Conservation (phyloP, 2,888 invertebrate species). For the Callosobruchus maculatus region DNA sequence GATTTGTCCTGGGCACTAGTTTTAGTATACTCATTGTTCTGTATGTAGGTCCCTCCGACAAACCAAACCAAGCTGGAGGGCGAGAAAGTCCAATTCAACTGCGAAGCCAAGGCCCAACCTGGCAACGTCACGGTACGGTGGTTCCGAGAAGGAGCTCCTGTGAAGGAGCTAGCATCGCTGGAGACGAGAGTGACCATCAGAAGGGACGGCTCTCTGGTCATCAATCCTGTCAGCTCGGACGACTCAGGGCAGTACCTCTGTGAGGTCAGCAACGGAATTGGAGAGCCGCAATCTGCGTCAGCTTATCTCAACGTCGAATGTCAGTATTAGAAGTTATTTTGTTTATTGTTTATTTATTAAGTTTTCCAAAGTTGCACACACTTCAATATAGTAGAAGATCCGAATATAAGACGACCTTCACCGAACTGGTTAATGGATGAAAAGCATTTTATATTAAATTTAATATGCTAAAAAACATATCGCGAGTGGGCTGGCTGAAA, state of each 20-base stretch:
- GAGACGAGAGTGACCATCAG: constrained; percentile 83
- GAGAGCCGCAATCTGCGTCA: constrained; percentile 90
- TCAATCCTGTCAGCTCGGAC: constrained; percentile 90
- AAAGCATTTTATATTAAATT: too few species aligned
- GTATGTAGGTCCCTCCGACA: constrained; percentile 67
- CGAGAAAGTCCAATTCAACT: constrained; percentile 89
- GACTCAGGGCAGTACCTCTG: constrained; percentile 95
- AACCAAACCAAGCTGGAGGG: constrained; percentile 94
- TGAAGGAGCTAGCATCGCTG: constrained; percentile 78
- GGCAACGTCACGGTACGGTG: constrained; percentile 93
- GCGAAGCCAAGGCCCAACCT: constrained; percentile 91
- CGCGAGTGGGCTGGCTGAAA: too few species aligned
- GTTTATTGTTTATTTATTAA: too few species aligned
- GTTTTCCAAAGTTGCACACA: too few species aligned
- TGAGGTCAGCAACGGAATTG: constrained; percentile 95
- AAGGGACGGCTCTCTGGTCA: constrained; percentile 85
- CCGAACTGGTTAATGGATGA: too few species aligned
- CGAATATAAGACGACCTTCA: too few species aligned
- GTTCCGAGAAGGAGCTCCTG: constrained; percentile 88
- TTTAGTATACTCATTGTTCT: too few species aligned
- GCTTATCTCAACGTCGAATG: constrained; percentile 97
- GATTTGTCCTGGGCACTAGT: too few species aligned
- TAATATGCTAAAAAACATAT: too few species aligned
- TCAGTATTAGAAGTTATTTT: constrained; percentile 54
- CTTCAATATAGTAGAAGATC: too few species aligned